phyloP scores from a whole-genome alignment of 2,113 vertebrate species.

The Puma concolor region DNA sequence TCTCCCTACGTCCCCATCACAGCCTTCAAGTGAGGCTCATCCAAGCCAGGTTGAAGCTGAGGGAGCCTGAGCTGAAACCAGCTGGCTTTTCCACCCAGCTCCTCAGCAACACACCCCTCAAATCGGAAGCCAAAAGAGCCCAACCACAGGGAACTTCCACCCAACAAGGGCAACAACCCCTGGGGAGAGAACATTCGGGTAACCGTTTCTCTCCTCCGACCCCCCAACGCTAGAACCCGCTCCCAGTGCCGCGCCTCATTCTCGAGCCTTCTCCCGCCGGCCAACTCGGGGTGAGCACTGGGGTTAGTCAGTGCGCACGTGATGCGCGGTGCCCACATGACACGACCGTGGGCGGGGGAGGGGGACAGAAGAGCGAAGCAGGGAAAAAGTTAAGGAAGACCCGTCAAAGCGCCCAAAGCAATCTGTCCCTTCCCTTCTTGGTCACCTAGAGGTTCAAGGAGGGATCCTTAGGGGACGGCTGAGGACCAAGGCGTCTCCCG shows the following conservation, averaged over 20 bases:
- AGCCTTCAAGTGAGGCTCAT: not conserved
- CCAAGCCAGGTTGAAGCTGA: not conserved
- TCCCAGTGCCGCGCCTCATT: not conserved
- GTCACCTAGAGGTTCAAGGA: not conserved
- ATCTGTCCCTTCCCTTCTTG: not conserved
- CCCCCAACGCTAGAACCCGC: not conserved
- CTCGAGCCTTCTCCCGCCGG: not conserved
- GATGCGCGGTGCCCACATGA: conserved; percentile 78
- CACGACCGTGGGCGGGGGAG: conserved; percentile 46
- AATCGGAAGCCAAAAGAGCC: not conserved
- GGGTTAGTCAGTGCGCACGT: conserved; percentile 76
- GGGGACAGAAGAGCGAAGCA: conserved; percentile 28
- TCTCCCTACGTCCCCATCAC: not conserved
- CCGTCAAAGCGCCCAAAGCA: conserved; percentile 33
- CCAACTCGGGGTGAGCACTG: conserved; percentile 47
- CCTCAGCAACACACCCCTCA: conserved; percentile 41
- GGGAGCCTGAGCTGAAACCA: not conserved
- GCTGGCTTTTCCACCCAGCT: not conserved
- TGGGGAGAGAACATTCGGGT: not conserved
- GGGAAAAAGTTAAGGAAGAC: conserved; percentile 75
- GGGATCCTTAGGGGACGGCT: not conserved
- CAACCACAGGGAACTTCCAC: not conserved
- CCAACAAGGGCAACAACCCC: not conserved
- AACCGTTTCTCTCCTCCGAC: not conserved
- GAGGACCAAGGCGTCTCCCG: not conserved